Evolutionary conservation across 2,888 invertebrate genomes (phyloP), one percentile per base, ranked within the genome.

Genomic region (Drosophila tanythrix): DNA sequence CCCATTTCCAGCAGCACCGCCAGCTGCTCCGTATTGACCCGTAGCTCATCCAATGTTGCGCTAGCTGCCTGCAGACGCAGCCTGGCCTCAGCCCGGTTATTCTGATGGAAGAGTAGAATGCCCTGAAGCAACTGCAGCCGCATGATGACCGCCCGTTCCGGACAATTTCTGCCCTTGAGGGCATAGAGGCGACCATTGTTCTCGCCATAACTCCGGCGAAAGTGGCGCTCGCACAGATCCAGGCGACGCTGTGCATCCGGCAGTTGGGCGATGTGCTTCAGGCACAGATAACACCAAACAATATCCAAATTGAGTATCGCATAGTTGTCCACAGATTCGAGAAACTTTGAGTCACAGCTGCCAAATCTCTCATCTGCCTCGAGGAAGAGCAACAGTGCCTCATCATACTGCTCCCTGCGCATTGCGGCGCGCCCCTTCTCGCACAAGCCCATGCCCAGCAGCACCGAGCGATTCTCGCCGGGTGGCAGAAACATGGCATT

Each of bases 201-300:
- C 13, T 93, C 93, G 0, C 96, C 96, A 89, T 96, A 96, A 75
- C 94, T 95, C 76, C 94, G 94, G 11, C 94, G 93, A 84, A 96
- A 95, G 69, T 95, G 95, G 31, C 94, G 93, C 89, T 97, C 96
- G 69, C 97, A 97, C 13, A 94, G 93, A 18, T 94, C 93, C 46
- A 97, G 93, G 15, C 97, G 94, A 18, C 94, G 93, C 56, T 95
- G 95, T 2, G 96, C 97, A 93, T 97, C 97, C 13, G 96, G 96
- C 56, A 96, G 92, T 82, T 96, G 95, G 0, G 95, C 94, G 31
- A 97, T 94, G 89, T 92, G 95, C 95, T 93, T 93, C 48, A 98
- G 94, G 86, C 96, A 95, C 56, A 97, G 94, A 93, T 97, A 97
- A 92, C 97, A 97, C 98, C 98, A 98, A 15, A 97, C 96, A 77